Evolutionary conservation across 2,888 invertebrate species (phyloP).

Genomic region (Stramonita haemastoma): DNA sequence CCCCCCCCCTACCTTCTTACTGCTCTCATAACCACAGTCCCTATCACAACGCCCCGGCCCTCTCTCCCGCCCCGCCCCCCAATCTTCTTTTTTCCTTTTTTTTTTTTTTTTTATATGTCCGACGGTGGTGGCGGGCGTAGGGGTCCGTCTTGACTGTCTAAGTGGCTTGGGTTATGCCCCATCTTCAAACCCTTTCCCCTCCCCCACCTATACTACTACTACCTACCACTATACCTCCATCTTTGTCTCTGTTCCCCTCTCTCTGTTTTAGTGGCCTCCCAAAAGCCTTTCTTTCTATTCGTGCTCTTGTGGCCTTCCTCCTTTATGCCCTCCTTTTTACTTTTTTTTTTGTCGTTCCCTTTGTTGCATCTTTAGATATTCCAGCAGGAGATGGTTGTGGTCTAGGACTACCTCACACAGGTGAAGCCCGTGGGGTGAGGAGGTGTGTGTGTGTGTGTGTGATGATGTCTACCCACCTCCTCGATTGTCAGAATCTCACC

Average conservation of each 20-base stretch:
- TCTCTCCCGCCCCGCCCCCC: background rate
- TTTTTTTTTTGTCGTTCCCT: background rate
- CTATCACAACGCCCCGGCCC: no score
- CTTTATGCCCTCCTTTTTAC: background rate
- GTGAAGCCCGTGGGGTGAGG: no score
- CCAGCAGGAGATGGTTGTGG: no score
- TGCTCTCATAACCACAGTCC: background rate
- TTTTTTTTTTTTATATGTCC: background rate
- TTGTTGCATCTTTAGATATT: background rate
- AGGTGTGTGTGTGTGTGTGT: no score
- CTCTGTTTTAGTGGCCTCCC: background rate
- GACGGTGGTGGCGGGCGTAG: background rate
- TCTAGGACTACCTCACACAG: no score
- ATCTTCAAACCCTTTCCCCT: no score
- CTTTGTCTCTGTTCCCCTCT: background rate
- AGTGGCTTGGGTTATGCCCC: no score
- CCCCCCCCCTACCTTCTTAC: background rate
- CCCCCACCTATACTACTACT: background rate
- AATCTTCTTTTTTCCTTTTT: background rate
- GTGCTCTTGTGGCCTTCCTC: background rate
- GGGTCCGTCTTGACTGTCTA: background rate
- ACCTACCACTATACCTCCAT: background rate
- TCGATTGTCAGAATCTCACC: no score
- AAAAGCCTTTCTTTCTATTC: background rate
- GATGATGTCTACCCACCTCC: no score